A percentile compares a stretch with the other conserved stretches of the same genome.
These are phyloP conservation scores for Centruroides vittatus DNA, from an alignment of 1,140 invertebrate genomes.

Conservation along the genomic window DNA sequence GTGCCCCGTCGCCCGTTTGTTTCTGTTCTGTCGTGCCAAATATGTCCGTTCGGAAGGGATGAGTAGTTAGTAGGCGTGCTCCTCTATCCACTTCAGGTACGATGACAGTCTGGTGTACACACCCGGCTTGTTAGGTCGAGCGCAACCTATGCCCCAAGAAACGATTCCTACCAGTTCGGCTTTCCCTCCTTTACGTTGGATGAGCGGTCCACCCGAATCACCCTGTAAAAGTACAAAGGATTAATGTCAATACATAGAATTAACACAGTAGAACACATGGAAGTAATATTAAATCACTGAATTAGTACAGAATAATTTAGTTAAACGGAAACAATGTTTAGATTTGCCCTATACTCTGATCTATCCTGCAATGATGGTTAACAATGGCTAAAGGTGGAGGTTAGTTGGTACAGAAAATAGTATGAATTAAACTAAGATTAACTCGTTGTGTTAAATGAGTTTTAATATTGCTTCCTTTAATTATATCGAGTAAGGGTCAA, in stretches of 20 bases:
- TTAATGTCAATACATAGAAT: neutral
- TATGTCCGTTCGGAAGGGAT: no score
- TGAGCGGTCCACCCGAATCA: constrained; percentile 36
- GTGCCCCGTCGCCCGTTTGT: no score
- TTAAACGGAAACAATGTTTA: neutral
- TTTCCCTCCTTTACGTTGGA: constrained; percentile 23
- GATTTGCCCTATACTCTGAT: no score
- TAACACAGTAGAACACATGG: neutral
- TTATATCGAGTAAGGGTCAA: no score
- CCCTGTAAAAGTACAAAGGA: constrained; percentile 29
- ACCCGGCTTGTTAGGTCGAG: constrained; percentile 76
- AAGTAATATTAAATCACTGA: neutral
- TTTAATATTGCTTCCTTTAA: no score
- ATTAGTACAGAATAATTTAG: neutral
- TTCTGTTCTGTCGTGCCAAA: no score
- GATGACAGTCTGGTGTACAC: constrained; percentile 65
- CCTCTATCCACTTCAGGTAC: constrained; percentile 57
- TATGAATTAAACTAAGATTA: no score
- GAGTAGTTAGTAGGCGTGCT: neutral
- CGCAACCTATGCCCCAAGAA: constrained; percentile 53
- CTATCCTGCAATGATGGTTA: no score
- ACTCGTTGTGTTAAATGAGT: no score
- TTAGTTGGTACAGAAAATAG: no score
- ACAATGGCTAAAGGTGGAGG: no score
- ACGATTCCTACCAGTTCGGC: constrained; percentile 32